Evolutionary conservation across 2,888 invertebrate genomes (phyloP).

Genomic region (Drosophila subsilvestris): DNA sequence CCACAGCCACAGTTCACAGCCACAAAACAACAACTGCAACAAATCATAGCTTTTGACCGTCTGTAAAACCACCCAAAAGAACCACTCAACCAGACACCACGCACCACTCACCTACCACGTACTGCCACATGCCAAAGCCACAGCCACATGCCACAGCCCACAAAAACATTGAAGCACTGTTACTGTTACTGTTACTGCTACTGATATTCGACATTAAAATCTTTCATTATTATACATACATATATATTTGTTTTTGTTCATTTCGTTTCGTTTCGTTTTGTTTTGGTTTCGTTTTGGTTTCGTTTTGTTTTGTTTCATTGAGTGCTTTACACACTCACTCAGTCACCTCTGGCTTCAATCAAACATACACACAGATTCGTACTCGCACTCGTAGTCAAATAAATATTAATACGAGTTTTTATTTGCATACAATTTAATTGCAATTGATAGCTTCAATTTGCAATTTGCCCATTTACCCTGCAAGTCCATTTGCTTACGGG

Average conservation of each 20-base stretch:
- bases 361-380: too few relatives aligned
- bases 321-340: constrained; percentile 8
- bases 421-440: too few relatives aligned
- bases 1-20: constrained; percentile 13
- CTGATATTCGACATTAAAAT: constrained; percentile 7
- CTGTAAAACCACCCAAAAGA: constrained; percentile 9
- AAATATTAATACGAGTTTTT: too few relatives aligned
- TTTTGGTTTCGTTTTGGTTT: too few relatives aligned
- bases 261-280: constrained; percentile 4
- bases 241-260: neutral
- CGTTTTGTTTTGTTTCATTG: constrained; percentile 14
- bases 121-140: constrained; percentile 3
- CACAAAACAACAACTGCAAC: constrained; percentile 26
- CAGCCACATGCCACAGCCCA: constrained; percentile 1
- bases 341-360: too few relatives aligned
- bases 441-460: too few relatives aligned
- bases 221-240: neutral
- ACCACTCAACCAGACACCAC: constrained; percentile 10
- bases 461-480: too few relatives aligned
- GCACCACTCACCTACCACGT: constrained; percentile 11
- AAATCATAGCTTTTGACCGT: constrained; percentile 42
- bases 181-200: neutral
- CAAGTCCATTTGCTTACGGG: too few relatives aligned
- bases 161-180: neutral
- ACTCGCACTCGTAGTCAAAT: too few relatives aligned